Base-by-base conservation (phyloP, 2,113 vertebrate genomes). In the Cinclus cinclus region DNA sequence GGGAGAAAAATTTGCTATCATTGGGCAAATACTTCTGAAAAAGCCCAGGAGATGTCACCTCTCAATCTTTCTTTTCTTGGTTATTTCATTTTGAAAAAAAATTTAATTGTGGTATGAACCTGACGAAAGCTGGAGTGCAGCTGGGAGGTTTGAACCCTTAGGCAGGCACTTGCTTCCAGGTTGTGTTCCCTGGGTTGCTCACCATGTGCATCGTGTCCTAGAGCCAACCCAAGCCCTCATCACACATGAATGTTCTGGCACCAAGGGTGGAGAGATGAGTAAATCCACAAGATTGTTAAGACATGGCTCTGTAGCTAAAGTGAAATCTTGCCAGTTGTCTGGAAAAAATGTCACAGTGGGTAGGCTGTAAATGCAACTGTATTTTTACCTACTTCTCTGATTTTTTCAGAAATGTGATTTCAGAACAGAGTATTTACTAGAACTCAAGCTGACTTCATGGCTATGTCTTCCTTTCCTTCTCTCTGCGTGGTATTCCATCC, bases 341-440 rank as follows among this genome's bases (percentile, higher is more conserved):
- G 70, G 80, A 87, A 86, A 90, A 95, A 79, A 69, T 44, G 62
- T 89, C 69, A 60, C 75, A 67, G 78, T 76, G 81, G 74, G 86
- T 70, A 94, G 69, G 87, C 64, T 89, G 69, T 78, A 92, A 83
- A 49, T 41, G 63, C 30, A 60, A 85, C 63, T 68, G 35, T 56
- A 27, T 87, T 95, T 92, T 82, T 91, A 88, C 81, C 70, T 85
- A 77, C 35, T 77, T 56, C 52, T 83, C 68, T 49, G 75, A 47
- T 30, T 50, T 80, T 89, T 91, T 93, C 56, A 74, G 59, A 87
- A 77, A 28, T 41, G 31, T 79, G 68, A 92, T 80, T 95, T 95
- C 60, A 73, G 47, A 94, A 79, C 62, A 28, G 89, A 87, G 24
- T 67, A 21, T 64, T 96, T 47, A 79, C 60, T 83, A 76, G 73